Percentiles rank a stretch among this genome's conserved stretches.
phyloP scores from a whole-genome alignment of 2,797 vertebrate species.

The Melanotaenia boesemani region DNA sequence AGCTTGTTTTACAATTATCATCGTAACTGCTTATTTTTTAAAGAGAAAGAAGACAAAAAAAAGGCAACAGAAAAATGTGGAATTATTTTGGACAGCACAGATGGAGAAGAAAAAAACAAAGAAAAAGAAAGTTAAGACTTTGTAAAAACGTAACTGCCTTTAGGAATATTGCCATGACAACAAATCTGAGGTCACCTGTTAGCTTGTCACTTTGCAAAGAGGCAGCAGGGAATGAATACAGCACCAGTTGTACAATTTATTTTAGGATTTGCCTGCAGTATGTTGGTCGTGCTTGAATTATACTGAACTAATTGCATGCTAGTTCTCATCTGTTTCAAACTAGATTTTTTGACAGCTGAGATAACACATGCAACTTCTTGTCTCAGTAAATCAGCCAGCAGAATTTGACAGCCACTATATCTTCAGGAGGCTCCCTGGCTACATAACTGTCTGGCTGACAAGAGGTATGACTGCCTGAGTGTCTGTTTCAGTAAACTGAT shows the following conservation, averaged over 20 bases:
- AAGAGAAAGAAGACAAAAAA: neutral
- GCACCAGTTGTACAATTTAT: neutral
- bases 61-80: too few relatives aligned
- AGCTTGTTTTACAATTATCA: neutral
- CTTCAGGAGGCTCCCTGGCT: slow-evolving; percentile 8
- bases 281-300: neutral
- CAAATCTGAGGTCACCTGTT: slow-evolving; percentile 8
- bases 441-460: slow-evolving; percentile 25
- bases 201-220: neutral
- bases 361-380: slow-evolving; percentile 10
- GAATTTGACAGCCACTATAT: slow-evolving; percentile 14
- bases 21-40: neutral
- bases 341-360: neutral
- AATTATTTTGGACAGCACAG: neutral
- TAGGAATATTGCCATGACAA: slow-evolving; percentile 16
- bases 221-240: neutral
- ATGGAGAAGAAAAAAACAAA: neutral
- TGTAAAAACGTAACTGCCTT: slow-evolving; percentile 1
- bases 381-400: slow-evolving; percentile 14
- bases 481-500: slow-evolving; percentile 44
- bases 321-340: slow-evolving; percentile 14
- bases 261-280: neutral
- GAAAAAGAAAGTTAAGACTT: neutral
- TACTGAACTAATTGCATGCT: slow-evolving; percentile 12
- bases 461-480: slow-evolving; percentile 25